Base-by-base conservation (phyloP, 2,797 vertebrate species). In the Coregonus ussuriensis region DNA sequence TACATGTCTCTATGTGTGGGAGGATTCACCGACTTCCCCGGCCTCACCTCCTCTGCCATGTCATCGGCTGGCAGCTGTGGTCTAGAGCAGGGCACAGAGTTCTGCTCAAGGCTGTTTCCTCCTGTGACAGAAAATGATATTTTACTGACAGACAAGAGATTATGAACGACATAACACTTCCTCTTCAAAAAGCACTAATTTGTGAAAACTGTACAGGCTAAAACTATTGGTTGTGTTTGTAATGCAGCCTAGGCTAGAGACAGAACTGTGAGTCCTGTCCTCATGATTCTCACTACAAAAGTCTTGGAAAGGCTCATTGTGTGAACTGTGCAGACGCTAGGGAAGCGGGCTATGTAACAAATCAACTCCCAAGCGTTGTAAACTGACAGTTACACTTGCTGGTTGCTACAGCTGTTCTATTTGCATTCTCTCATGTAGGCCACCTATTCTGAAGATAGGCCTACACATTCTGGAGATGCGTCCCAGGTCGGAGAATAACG, bases 101-200 rank as follows among this genome's bases (percentile, higher is more conserved):
- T 77, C 85, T 87, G 85, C 88, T 90, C 89, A 90, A 91, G 91
- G 89, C 88, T 89, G 88, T 86, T 92, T 92, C 88, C 89, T 91
- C 84, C 90, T 89, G 80, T 80, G 82, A 84, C 75, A 86, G 72
- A 81, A 79, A 87, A 90, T 88, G 89, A 91, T 88, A 88, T 66
- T 77, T 79, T 87, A 89, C 82, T 92, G 91, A 93, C 87, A 93
- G 91, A 92, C 29, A 59, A 31, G 47, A 90, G 89, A 82, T 89
- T 89, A 81, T 82, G 84, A 84, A 89, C 88, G 88, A 90, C 83
- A 86, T 82, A 87, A 90, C 86, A 88, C 87, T 90, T 92, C 91
- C 90, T 83, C 82, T 77, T 29, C 82, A 56, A 76, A 87, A 87
- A 90, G 85, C 85, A 85, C 84, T 77, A 76, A 62, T 80, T 80